Evolutionary conservation across 2,113 vertebrate genomes (phyloP).

Genomic region (Amazona guildingii): DNA sequence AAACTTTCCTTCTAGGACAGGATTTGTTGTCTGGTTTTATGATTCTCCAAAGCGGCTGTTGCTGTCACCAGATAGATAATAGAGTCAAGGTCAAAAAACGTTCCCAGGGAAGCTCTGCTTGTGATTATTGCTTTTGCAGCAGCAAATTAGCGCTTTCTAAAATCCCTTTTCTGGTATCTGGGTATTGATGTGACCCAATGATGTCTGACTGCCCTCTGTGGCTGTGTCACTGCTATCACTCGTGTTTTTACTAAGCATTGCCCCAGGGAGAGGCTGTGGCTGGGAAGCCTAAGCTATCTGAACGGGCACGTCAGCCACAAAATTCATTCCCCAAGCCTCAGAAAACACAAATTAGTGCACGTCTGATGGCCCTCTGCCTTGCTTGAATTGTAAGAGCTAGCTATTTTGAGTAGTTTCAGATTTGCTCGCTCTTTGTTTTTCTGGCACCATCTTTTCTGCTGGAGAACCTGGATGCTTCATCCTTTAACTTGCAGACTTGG

Average conservation of each 20-base stretch:
- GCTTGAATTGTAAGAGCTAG: background rate
- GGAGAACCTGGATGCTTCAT: fast-evolving
- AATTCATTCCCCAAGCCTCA: background rate
- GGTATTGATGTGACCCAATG: fast-evolving
- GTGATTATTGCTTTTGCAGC: background rate
- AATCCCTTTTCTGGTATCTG: background rate
- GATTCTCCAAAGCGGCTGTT: background rate
- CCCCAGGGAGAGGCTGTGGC: no score
- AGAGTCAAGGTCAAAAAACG: background rate
- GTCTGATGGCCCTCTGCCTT: background rate
- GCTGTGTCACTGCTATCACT: background rate
- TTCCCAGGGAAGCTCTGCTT: background rate
- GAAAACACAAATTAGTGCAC: background rate
- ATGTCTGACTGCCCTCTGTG: background rate
- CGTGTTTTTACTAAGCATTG: background rate
- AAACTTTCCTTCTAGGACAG: background rate
- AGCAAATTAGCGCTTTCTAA: background rate
- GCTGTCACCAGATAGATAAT: background rate
- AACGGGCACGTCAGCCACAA: fast-evolving
- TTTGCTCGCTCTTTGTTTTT: background rate
- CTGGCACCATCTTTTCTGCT: background rate
- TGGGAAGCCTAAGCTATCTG: background rate
- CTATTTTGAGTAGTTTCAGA: background rate
- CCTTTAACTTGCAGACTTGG: background rate
- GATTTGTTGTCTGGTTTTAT: background rate